Percentiles rank a stretch among this genome's conserved stretches.
phyloP scores from a whole-genome alignment of 1,140 invertebrate genomes.

The Ditylenchus dipsaci region DNA sequence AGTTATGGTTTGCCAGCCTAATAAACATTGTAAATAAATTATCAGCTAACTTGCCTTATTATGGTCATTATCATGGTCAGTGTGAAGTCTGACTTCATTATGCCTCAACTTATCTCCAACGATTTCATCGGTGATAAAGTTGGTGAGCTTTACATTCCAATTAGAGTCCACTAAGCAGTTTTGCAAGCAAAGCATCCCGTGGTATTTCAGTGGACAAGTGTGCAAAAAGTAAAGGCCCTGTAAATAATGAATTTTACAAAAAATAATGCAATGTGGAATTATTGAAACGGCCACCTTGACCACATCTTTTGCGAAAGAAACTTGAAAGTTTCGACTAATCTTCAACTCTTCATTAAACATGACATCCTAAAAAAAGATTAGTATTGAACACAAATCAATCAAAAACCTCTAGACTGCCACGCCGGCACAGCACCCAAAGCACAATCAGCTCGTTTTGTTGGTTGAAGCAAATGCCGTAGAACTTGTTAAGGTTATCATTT shows the following conservation, averaged over 20 bases:
- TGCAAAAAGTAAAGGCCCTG: conserved; percentile 53
- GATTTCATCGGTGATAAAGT: conserved; percentile 53
- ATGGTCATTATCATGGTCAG: no score
- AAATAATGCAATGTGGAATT: conserved; percentile 9
- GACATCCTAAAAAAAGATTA: conserved; percentile 46
- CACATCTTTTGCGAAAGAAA: conserved; percentile 57
- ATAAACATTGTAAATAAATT: background rate
- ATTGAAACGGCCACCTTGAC: conserved; percentile 43
- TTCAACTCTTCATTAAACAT: conserved; percentile 57
- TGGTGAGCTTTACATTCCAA: conserved; percentile 57
- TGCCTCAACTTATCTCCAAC: conserved; percentile 53
- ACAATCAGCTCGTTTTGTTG: conserved; percentile 57
- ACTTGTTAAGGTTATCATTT: conserved; percentile 58
- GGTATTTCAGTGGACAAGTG: conserved; percentile 45
- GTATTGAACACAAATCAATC: background rate
- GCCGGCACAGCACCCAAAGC: conserved; percentile 53
- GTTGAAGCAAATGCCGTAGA: conserved; percentile 58
- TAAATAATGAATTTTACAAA: conserved; percentile 4
- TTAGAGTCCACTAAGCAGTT: conserved; percentile 58
- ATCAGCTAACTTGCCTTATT: no score
- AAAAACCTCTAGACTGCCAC: conserved; percentile 53
- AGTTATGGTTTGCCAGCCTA: no score
- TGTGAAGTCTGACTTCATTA: conserved; percentile 47
- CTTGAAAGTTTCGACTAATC: conserved; percentile 56
- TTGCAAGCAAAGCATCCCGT: conserved; percentile 56